A percentile compares a stretch with the other conserved stretches of the same genome.
phyloP scores from a whole-genome alignment of 2,113 vertebrate genomes.

The Cryptotis parvus region DNA sequence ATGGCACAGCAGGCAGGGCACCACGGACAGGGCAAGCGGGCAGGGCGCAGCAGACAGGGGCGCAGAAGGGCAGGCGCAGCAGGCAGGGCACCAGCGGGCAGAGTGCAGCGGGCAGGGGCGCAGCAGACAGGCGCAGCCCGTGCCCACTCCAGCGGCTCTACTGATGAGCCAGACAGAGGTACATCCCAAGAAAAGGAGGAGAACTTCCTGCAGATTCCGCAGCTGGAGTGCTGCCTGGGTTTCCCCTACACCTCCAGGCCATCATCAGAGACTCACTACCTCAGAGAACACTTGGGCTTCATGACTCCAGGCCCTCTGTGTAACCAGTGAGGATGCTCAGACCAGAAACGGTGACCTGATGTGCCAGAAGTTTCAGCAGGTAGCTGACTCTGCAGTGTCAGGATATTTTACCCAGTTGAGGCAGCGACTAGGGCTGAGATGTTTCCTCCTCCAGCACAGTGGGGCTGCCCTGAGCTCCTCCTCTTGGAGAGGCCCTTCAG shows the following conservation, averaged over 20 bases:
- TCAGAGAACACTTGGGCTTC: neutral
- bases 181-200: neutral
- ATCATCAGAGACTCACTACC: neutral
- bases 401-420: neutral
- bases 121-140: no score
- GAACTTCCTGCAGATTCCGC: neutral
- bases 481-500: neutral
- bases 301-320: neutral
- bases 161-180: neutral
- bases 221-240: fast-evolving
- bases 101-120: no score
- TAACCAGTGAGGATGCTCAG: neutral
- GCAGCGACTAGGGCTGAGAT: neutral
- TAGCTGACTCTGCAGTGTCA: fast-evolving
- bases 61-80: no score
- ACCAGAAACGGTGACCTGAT: neutral
- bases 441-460: neutral
- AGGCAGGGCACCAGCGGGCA: no score
- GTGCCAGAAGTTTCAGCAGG: neutral
- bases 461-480: no score
- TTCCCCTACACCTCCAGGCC: neutral
- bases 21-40: no score
- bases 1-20: no score
- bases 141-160: no score
- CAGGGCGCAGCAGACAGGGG: no score